phyloP scores from a whole-genome alignment of 2,797 vertebrate genomes.

The Gastrophryne carolinensis region DNA sequence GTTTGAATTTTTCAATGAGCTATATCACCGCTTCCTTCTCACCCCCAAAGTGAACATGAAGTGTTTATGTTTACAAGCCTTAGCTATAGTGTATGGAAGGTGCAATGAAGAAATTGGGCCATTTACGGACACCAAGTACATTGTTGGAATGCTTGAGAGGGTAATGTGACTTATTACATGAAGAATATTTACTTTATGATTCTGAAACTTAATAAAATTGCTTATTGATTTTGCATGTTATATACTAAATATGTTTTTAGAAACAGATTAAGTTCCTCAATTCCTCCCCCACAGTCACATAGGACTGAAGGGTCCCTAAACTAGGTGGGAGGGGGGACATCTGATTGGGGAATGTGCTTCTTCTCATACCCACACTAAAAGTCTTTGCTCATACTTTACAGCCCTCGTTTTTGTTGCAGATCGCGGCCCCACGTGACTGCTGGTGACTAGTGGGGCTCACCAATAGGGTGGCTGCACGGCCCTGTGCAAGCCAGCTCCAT shows the following conservation, averaged over 20 bases:
- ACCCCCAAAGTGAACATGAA: slow-evolving; percentile 98
- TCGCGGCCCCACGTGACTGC: too few species aligned
- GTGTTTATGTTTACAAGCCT: slow-evolving; percentile 95
- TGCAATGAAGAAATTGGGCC: slow-evolving; percentile 95
- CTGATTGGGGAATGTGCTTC: too few species aligned
- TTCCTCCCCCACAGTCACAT: too few species aligned
- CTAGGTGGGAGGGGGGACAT: too few species aligned
- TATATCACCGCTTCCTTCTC: slow-evolving; percentile 97
- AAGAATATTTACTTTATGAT: not conserved
- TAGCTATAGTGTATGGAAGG: slow-evolving; percentile 95
- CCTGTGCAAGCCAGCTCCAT: too few species aligned
- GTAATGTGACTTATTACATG: slow-evolving; percentile 64
- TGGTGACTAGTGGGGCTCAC: too few species aligned
- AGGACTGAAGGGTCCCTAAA: too few species aligned
- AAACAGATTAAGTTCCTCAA: too few species aligned
- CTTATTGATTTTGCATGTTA: not conserved
- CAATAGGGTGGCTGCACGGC: too few species aligned
- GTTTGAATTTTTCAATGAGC: slow-evolving; percentile 97
- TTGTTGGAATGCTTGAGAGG: slow-evolving; percentile 96
- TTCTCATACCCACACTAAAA: too few species aligned
- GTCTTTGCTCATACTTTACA: too few species aligned
- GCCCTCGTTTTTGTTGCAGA: too few species aligned
- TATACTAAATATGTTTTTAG: not conserved
- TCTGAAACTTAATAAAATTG: not conserved
- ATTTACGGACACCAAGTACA: slow-evolving; percentile 94